These are phyloP conservation scores for Ophion ventricosus DNA, from an alignment of 2,888 invertebrate genomes.

Conservation along the genomic window DNA sequence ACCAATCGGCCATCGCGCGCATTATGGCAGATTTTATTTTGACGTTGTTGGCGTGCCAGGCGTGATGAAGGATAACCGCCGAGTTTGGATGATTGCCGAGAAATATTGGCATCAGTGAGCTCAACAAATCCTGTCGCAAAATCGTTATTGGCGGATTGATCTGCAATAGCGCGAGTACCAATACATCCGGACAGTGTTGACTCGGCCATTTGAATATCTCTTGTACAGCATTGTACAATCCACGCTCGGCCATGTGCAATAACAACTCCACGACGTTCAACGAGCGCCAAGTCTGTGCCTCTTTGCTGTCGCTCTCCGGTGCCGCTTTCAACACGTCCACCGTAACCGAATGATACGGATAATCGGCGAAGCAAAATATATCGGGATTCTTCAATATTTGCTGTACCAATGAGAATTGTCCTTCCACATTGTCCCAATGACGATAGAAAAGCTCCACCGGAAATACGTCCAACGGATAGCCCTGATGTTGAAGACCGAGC, in stretches of 20 bases:
- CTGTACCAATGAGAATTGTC: conserved; percentile 94
- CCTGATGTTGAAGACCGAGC: conserved; percentile 91
- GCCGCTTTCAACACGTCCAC: conserved; percentile 96
- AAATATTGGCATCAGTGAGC: conserved; percentile 95
- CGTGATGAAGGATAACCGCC: conserved; percentile 97
- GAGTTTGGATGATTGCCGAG: conserved; percentile 98
- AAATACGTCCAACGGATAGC: conserved; percentile 89
- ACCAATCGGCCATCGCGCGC: conserved; percentile 99
- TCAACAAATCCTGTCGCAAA: conserved; percentile 93
- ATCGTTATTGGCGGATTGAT: conserved; percentile 91
- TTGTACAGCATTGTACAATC: conserved; percentile 91
- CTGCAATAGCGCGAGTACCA: conserved; percentile 95
- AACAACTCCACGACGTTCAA: conserved; percentile 95
- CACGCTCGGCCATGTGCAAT: conserved; percentile 93
- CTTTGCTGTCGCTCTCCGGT: conserved; percentile 97
- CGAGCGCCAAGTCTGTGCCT: conserved; percentile 96
- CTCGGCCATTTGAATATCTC: conserved; percentile 96
- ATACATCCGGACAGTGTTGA: conserved; percentile 96
- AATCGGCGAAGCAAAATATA: conserved; percentile 97
- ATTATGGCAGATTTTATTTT: conserved; percentile 93
- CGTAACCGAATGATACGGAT: conserved; percentile 93
- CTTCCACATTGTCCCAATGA: conserved; percentile 96
- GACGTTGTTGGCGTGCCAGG: conserved; percentile 94
- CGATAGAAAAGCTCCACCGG: conserved; percentile 96
- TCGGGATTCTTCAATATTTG: conserved; percentile 95